Evolutionary conservation across 2,888 invertebrate species (phyloP).

Genomic region (Troides helena): DNA sequence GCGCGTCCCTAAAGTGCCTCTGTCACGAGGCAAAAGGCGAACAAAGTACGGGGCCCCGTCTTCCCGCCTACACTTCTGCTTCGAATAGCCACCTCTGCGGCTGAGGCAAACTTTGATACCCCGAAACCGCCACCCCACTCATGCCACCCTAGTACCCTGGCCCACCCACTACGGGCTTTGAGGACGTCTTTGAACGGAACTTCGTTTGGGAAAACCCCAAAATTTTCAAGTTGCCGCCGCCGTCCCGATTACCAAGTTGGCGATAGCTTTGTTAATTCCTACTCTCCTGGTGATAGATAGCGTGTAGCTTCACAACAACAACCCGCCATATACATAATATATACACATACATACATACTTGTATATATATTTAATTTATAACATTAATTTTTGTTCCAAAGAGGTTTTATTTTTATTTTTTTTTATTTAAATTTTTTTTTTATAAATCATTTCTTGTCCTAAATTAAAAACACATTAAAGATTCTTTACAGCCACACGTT

Average conservation of each 20-base stretch:
- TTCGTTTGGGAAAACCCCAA: conserved; percentile 75
- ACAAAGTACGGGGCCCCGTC: conserved; percentile 69
- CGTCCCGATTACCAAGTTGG: conserved; percentile 73
- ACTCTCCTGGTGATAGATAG: conserved; percentile 55
- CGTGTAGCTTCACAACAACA: conserved; percentile 13
- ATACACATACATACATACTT: neutral
- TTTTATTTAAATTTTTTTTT: no score
- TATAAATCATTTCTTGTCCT: no score
- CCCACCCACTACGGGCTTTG: conserved; percentile 73
- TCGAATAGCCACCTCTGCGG: conserved; percentile 62
- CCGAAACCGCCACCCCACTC: conserved; percentile 63
- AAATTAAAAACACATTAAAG: neutral
- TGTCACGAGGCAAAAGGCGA: conserved; percentile 77
- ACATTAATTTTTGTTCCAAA: no score
- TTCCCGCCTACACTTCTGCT: conserved; percentile 57
- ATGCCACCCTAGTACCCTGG: conserved; percentile 66
- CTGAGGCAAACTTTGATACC: conserved; percentile 74
- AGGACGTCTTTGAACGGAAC: conserved; percentile 78
- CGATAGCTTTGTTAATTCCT: conserved; percentile 75
- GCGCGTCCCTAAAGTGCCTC: conserved; percentile 77
- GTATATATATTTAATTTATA: neutral
- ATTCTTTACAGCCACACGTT: conserved; percentile 44
- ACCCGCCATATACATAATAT: neutral
- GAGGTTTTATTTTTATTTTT: no score
- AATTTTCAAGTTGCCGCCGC: conserved; percentile 69